Evolutionary conservation across 1,140 invertebrate species (phyloP).

Genomic region (Cydia amplana): DNA sequence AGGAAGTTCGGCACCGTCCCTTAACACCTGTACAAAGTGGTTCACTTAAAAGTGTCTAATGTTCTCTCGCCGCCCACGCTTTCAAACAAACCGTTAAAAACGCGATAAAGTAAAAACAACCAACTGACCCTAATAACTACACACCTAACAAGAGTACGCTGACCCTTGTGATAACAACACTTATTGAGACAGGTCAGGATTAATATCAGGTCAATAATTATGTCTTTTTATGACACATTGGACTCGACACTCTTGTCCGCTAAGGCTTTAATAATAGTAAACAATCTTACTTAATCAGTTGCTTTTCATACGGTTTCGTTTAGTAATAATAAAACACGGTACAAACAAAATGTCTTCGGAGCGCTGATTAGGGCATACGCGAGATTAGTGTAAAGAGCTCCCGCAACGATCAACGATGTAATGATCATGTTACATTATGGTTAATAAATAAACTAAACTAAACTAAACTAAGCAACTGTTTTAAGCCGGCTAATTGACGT

Average conservation of each 20-base stretch:
- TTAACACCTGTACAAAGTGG: conserved; percentile 30
- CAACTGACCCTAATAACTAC: background rate
- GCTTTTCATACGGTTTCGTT: too few relatives aligned
- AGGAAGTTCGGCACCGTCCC: conserved; percentile 5
- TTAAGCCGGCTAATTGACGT: conserved; percentile 8
- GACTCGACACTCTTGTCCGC: background rate
- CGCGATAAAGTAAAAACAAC: conserved; percentile 26
- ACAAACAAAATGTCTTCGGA: background rate
- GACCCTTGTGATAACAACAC: conserved; percentile 27
- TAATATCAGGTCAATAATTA: conserved; percentile 20
- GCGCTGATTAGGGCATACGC: background rate
- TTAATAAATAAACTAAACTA: too few relatives aligned
- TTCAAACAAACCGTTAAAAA: conserved; percentile 22
- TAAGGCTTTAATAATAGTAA: conserved; percentile 9
- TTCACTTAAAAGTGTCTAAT: conserved; percentile 30
- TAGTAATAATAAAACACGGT: too few relatives aligned
- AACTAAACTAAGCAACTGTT: too few relatives aligned
- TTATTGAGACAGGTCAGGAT: conserved; percentile 31
- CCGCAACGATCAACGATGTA: too few relatives aligned
- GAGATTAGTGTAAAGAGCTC: background rate
- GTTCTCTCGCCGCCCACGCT: conserved; percentile 19
- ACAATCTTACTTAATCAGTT: background rate
- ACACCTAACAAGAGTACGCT: background rate
- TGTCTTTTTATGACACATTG: conserved; percentile 16
- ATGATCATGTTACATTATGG: too few relatives aligned